Evolutionary conservation across 1,140 invertebrate genomes (phyloP).

Genomic region (Reticulitermes speratus): DNA sequence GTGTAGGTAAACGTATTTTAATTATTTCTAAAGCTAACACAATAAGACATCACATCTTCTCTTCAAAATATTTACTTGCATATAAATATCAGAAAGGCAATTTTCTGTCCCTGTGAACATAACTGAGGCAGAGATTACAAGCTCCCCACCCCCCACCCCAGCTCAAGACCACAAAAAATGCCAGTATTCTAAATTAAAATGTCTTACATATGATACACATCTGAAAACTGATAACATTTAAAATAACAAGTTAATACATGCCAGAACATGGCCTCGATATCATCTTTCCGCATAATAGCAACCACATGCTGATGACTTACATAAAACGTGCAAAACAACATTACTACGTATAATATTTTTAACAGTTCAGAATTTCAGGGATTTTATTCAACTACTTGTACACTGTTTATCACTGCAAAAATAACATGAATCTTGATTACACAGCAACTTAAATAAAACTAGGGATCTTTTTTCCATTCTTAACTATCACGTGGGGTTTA

Average conservation of each 20-base stretch:
- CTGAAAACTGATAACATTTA: not conserved
- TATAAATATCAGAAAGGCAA: not conserved
- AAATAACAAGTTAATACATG: not conserved
- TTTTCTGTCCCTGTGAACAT: constrained; percentile 5
- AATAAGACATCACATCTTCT: not conserved
- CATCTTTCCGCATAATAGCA: not conserved
- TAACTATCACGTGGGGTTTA: not conserved
- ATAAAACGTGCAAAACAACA: not conserved
- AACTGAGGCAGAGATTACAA: not conserved
- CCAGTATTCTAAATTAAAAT: constrained; percentile 8
- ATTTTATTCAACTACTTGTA: not conserved
- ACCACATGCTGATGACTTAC: not conserved
- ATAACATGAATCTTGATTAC: not conserved
- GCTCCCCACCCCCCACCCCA: not conserved
- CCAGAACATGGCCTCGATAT: not conserved
- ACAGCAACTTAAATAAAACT: not conserved
- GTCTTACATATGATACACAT: not conserved
- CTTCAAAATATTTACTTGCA: constrained; percentile 8
- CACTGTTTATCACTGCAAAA: not conserved
- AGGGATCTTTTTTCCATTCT: not conserved
- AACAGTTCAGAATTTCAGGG: not conserved
- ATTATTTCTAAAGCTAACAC: not conserved
- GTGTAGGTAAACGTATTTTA: too few relatives aligned
- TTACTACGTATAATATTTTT: not conserved
- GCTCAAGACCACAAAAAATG: not conserved